phyloP scores from a whole-genome alignment of 2,113 vertebrate genomes.

The Lepisosteus osseus region DNA sequence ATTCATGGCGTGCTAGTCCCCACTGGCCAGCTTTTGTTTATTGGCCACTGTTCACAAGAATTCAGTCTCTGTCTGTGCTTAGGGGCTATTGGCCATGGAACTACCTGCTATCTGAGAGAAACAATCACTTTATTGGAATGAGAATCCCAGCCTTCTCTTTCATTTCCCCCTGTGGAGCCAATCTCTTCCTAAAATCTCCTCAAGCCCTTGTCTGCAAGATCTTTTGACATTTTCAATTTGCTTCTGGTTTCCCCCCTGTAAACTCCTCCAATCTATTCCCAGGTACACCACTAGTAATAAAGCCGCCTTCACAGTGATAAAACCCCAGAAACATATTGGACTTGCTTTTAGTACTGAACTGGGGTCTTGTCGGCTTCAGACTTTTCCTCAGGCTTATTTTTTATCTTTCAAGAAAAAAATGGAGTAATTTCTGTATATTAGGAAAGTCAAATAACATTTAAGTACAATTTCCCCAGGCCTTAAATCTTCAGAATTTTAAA shows the following conservation, averaged over 20 bases:
- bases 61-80: background rate
- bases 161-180: background rate
- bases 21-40: background rate
- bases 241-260: background rate
- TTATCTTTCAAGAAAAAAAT: too few species aligned
- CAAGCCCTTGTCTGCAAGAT: too few species aligned
- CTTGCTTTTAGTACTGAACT: background rate
- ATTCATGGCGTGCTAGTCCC: background rate
- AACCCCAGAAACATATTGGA: background rate
- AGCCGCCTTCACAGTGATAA: background rate
- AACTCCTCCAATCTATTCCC: background rate
- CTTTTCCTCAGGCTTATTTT: too few species aligned
- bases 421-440: background rate
- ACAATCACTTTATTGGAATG: constrained; percentile 5
- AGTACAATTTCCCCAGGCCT: background rate
- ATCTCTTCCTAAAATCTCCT: background rate
- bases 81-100: background rate
- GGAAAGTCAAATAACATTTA: background rate
- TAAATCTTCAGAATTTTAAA: background rate
- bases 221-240: background rate
- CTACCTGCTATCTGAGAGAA: background rate
- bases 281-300: background rate
- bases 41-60: background rate
- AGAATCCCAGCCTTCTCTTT: background rate
- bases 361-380: background rate